phyloP scores from a whole-genome alignment of 2,797 vertebrate species.

The Argya squamiceps region DNA sequence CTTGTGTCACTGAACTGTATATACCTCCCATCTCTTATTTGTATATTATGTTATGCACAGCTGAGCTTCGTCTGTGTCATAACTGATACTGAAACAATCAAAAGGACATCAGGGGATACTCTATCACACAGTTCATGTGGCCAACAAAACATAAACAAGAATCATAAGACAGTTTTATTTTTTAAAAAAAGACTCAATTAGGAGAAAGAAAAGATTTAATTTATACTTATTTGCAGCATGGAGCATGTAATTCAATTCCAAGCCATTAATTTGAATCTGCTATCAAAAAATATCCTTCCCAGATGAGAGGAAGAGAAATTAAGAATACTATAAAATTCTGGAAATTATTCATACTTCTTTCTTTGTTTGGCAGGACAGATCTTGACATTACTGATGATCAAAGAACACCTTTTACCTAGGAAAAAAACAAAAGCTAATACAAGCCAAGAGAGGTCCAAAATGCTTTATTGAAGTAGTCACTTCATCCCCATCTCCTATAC shows the following conservation, averaged over 20 bases:
- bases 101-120: neutral
- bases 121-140: neutral
- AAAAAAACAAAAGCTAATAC: neutral
- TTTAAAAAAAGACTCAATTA: neutral
- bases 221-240: neutral
- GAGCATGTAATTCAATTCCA: neutral
- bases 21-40: neutral
- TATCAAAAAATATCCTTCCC: neutral
- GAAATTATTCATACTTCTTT: neutral
- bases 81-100: neutral
- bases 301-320: neutral
- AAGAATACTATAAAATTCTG: neutral
- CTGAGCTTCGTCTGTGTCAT: neutral
- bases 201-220: neutral
- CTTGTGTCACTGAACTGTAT: neutral
- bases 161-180: neutral
- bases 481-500: neutral
- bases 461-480: neutral
- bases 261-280: neutral
- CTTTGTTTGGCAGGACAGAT: neutral
- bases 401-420: neutral
- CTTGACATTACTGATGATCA: neutral
- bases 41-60: neutral
- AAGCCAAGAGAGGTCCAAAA: neutral
- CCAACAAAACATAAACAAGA: neutral